These are phyloP conservation scores for Lamprologus sp. DNA, from an alignment of 2,113 vertebrate genomes.

Conservation along the genomic window DNA sequence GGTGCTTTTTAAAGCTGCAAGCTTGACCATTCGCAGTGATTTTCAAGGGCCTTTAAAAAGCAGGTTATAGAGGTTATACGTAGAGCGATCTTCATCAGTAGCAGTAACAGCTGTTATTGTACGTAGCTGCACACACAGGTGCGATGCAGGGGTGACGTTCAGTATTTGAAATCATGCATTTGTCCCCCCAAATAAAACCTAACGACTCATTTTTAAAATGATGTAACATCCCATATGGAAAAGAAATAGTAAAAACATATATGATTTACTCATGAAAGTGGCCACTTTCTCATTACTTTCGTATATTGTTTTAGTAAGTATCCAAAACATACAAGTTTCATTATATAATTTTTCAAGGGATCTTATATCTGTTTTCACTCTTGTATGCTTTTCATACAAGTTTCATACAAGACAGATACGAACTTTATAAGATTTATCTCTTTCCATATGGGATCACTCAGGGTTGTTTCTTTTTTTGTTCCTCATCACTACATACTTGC, in stretches of 20 bases:
- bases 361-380: fast-evolving
- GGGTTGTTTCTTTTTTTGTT: background rate
- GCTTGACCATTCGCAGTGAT: background rate
- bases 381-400: too few species aligned
- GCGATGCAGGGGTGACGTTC: background rate
- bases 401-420: too few species aligned
- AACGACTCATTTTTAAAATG: background rate
- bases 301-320: too few species aligned
- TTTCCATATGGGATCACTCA: background rate
- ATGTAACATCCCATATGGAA: background rate
- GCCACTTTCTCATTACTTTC: too few species aligned
- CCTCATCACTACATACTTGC: background rate
- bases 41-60: background rate
- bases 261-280: too few species aligned
- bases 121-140: fast-evolving
- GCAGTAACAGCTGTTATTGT: background rate
- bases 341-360: too few species aligned
- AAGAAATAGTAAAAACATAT: too few species aligned
- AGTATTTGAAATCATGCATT: background rate
- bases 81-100: background rate
- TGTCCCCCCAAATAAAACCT: background rate
- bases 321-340: too few species aligned
- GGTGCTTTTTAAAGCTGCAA: background rate
- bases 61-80: background rate
- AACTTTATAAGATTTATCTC: too few species aligned